Evolutionary conservation across 2,113 vertebrate species (phyloP).

Genomic region (Rhegmatorhina hoffmannsi): DNA sequence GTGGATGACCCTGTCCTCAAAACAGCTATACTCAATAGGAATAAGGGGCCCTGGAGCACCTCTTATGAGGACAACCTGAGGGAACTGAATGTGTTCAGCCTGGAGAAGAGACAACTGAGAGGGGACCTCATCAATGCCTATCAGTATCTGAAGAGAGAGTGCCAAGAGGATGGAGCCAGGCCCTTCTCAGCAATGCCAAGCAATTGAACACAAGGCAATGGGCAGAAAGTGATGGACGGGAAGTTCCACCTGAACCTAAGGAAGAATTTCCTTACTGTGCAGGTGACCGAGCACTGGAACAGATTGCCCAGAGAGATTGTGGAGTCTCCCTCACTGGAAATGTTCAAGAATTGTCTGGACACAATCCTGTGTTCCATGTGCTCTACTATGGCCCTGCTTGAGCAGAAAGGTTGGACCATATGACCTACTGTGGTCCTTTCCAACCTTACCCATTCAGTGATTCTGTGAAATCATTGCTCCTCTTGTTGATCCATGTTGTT

Average conservation of each 20-base stretch:
- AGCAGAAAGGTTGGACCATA: neutral
- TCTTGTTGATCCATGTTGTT: neutral
- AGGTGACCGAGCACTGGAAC: neutral
- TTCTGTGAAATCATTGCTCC: neutral
- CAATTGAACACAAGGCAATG: neutral
- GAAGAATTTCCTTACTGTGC: neutral
- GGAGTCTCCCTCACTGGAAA: neutral
- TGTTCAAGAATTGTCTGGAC: fast-evolving
- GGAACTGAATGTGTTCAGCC: neutral
- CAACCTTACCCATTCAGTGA: neutral
- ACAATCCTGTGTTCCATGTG: neutral
- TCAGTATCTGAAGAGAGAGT: neutral
- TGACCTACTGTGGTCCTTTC: neutral
- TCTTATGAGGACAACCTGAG: neutral
- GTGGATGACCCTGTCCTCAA: neutral
- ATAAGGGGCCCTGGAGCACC: neutral
- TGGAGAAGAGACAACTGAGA: neutral
- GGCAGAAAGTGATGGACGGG: neutral
- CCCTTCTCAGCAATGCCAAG: neutral
- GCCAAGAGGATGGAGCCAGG: neutral
- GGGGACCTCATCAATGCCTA: neutral
- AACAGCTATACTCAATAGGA: neutral
- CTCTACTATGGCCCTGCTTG: neutral
- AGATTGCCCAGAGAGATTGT: neutral
- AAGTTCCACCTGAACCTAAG: neutral